Evolutionary conservation across 2,797 vertebrate species (phyloP).

Genomic region (Bucorvus abyssinicus): DNA sequence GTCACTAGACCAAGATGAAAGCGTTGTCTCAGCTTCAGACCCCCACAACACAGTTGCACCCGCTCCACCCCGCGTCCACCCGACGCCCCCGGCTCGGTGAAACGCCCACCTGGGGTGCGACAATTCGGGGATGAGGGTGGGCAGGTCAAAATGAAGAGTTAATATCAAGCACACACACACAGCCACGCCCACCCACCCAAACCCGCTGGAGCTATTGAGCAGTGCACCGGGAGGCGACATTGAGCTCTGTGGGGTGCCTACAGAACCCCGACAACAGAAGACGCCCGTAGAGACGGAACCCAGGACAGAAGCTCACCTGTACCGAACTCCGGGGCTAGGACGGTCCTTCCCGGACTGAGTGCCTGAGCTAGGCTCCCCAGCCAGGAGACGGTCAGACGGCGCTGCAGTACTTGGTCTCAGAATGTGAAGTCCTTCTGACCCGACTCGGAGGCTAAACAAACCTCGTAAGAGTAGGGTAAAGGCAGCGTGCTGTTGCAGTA

Average conservation of each 20-base stretch:
- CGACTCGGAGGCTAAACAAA: conserved; percentile 35
- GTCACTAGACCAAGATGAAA: neutral
- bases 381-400: neutral
- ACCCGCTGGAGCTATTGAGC: neutral
- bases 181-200: accelerated
- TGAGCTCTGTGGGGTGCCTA: accelerated
- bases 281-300: accelerated
- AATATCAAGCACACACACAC: no score
- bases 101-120: accelerated
- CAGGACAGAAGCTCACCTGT: conserved; percentile 23
- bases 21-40: accelerated
- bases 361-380: neutral
- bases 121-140: accelerated
- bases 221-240: accelerated
- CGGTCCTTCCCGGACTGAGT: neutral
- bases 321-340: neutral
- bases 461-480: conserved; percentile 52
- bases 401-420: neutral
- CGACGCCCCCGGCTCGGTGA: accelerated
- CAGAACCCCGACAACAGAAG: accelerated
- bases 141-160: neutral
- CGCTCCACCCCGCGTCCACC: accelerated
- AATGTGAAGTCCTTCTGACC: conserved; percentile 49
- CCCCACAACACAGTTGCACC: accelerated
- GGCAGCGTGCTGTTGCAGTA: conserved; percentile 46